These are phyloP conservation scores for Pipistrellus pygmaeus DNA, from an alignment of 2,797 vertebrate species.

Conservation along the genomic window DNA sequence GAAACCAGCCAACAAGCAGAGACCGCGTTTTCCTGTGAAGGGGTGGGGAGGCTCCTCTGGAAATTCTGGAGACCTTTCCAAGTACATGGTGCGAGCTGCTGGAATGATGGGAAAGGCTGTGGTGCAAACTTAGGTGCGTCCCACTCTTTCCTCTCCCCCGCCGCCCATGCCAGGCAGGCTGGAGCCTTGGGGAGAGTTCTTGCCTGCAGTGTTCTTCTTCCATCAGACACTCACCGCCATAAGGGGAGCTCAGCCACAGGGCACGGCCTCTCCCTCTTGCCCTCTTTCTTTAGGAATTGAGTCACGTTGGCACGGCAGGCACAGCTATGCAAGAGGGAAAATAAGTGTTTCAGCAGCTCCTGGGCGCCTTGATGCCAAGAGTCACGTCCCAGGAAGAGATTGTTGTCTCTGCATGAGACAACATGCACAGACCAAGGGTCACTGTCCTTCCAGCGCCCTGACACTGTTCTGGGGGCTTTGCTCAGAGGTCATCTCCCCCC, in stretches of 20 bases:
- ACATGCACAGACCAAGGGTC: neutral
- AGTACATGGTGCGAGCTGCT: neutral
- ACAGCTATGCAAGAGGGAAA: neutral
- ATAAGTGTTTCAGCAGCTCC: neutral
- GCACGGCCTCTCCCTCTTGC: too few species aligned
- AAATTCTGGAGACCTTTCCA: conserved; percentile 58
- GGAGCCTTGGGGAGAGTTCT: neutral
- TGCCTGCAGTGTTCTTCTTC: neutral
- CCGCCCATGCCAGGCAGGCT: neutral
- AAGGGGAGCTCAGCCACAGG: too few species aligned
- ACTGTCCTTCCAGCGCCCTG: neutral
- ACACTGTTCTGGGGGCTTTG: neutral
- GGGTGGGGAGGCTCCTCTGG: neutral
- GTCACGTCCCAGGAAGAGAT: neutral
- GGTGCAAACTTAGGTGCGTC: neutral
- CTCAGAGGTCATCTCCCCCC: neutral
- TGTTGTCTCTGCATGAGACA: neutral
- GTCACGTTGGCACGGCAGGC: neutral
- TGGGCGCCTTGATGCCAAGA: neutral
- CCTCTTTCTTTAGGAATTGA: conserved; percentile 19
- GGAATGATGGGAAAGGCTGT: neutral
- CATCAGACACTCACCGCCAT: too few species aligned
- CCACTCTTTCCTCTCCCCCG: neutral
- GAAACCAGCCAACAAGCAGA: conserved; percentile 33
- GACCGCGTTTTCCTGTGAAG: neutral